Percentiles rank a stretch among this genome's conserved stretches.
Conservation (phyloP, 1,140 invertebrate genomes). For the Nephotettix cincticeps region DNA sequence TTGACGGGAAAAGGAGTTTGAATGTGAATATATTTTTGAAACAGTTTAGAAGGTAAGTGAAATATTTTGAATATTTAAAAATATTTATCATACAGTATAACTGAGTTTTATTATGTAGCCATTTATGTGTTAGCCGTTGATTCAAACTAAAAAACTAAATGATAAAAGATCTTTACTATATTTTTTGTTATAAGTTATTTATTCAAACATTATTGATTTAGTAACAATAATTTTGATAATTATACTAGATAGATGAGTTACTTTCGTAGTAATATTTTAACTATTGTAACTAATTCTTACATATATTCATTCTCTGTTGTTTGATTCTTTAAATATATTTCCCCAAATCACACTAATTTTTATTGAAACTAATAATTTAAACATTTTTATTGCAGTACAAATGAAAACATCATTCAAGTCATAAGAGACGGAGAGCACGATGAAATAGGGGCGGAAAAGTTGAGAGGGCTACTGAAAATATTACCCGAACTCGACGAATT, state of each 20-base stretch:
- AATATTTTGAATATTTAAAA: constrained; percentile 32
- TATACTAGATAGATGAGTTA: no score
- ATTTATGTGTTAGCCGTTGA: no score
- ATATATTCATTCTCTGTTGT: no score
- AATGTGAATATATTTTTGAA: constrained; percentile 99
- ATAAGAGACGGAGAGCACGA: constrained; percentile 83
- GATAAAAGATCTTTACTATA: no score
- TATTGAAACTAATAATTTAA: constrained; percentile 14
- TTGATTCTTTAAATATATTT: background rate
- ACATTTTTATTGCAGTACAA: constrained; percentile 61
- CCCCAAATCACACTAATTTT: background rate
- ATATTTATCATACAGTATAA: no score
- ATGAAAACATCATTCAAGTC: constrained; percentile 88
- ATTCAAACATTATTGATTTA: no score
- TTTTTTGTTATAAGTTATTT: no score
- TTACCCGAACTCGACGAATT: constrained; percentile 91
- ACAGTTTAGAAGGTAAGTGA: constrained; percentile 81
- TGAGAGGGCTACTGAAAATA: constrained; percentile 89
- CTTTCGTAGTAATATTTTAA: no score
- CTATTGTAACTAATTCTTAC: no score
- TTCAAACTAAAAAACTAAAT: no score
- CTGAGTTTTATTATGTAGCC: no score
- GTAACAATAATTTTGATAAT: no score
- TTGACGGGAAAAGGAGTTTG: constrained; percentile 93
- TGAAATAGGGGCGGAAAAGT: constrained; percentile 88